Percentiles rank a stretch among this genome's conserved stretches.
Evolutionary conservation across 2,113 vertebrate species (phyloP).

Genomic region (Epinephelus cyanopodus): DNA sequence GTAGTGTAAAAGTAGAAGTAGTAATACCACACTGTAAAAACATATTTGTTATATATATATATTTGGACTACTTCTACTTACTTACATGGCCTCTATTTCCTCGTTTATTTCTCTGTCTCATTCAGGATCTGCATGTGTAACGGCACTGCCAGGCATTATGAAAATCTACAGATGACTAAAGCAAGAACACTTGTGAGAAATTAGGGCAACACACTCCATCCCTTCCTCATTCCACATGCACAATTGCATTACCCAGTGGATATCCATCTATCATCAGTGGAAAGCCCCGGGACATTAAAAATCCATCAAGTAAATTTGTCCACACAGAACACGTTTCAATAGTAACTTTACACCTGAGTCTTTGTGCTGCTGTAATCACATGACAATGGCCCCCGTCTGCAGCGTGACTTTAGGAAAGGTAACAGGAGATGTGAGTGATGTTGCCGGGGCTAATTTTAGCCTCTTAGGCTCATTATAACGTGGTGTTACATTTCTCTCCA

Average conservation of each 20-base stretch:
- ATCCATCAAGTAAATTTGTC: slow-evolving; percentile 78
- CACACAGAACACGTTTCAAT: slow-evolving; percentile 57
- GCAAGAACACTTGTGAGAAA: slow-evolving; percentile 61
- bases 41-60: background rate
- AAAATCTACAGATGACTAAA: slow-evolving; percentile 57
- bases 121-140: slow-evolving; percentile 41
- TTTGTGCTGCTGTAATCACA: slow-evolving; percentile 72
- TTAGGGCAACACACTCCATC: slow-evolving; percentile 55
- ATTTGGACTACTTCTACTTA: no score
- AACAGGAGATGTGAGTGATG: slow-evolving; percentile 71
- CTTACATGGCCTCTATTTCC: slow-evolving; percentile 3
- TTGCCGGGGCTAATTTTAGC: slow-evolving; percentile 71
- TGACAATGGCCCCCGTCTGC: slow-evolving; percentile 67
- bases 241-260: slow-evolving; percentile 63
- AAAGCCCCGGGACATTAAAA: slow-evolving; percentile 74
- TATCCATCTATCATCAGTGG: slow-evolving; percentile 71
- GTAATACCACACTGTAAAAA: background rate
- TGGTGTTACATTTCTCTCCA: slow-evolving; percentile 69
- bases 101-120: slow-evolving; percentile 26
- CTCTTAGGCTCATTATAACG: slow-evolving; percentile 66
- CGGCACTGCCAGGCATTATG: slow-evolving; percentile 48
- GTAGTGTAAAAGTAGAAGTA: no score
- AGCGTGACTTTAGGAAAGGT: slow-evolving; percentile 67
- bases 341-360: slow-evolving; percentile 76
- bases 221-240: slow-evolving; percentile 51